Evolutionary conservation across 2,797 vertebrate genomes (phyloP), one percentile per base, ranked within the genome.

Genomic region (Ptychadena robeensis): DNA sequence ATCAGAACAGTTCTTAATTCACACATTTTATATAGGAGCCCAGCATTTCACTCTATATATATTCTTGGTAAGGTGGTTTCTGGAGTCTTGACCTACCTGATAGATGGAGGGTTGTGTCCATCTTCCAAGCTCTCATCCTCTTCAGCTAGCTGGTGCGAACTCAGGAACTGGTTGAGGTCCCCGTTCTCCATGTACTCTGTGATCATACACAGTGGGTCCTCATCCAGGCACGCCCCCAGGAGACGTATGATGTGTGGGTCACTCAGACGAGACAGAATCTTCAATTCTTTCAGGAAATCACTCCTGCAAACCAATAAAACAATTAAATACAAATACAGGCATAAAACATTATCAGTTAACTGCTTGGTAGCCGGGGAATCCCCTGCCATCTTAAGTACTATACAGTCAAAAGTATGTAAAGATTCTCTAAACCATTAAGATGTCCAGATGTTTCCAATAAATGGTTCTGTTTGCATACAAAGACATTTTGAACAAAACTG

Each of bases 171-270:
- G 90, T 98, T 97, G 70, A 98, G 91, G 90, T 98, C 97, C 0
- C 97, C 97, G 0, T 96, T 96, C 90, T 97, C 96, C 97, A 98
- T 98, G 91, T 98, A 98, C 86, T 98, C 97, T 0, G 97, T 98
- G 74, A 98, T 96, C 96, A 98, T 98, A 78, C 96, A 97, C 69
- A 98, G 93, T 0, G 97, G 97, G 80, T 97, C 96, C 0, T 95
- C 96, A 89, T 95, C 96, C 88, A 96, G 94, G 37, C 96, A 97
- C 87, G 97, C 96, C 0, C 97, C 97, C 89, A 98, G 91, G 81
- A 98, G 93, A 27, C 94, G 93, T 86, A 98, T 96, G 88, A 98
- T 98, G 91, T 98, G 97, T 0, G 95, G 95, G 88, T 98, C 96
- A 87, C 96, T 97, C 66, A 98, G 91, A 14, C 97, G 94, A 0